Evolutionary conservation across 2,113 vertebrate species (phyloP).

Genomic region (Poeciliopsis retropinna): DNA sequence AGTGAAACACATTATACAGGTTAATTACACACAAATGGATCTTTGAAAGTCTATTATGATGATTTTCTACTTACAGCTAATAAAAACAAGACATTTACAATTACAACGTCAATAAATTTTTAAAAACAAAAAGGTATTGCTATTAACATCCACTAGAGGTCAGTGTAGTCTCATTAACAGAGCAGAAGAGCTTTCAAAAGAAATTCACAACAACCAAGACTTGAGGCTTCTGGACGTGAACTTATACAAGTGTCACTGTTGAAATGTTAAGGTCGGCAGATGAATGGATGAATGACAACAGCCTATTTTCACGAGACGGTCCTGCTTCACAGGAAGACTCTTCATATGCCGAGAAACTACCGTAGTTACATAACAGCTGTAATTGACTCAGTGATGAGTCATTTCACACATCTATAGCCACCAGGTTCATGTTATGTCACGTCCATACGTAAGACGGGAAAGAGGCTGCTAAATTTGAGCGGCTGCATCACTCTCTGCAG

Average conservation of each 20-base stretch:
- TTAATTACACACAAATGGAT: too few relatives aligned
- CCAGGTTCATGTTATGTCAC: slow-evolving; percentile 13
- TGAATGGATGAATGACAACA: background rate
- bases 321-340: slow-evolving; percentile 20
- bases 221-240: background rate
- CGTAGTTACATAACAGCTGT: slow-evolving; percentile 60
- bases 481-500: slow-evolving; percentile 49
- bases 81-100: too few relatives aligned
- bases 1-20: too few relatives aligned
- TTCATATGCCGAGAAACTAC: slow-evolving; percentile 29
- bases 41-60: too few relatives aligned
- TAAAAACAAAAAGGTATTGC: too few relatives aligned
- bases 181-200: background rate
- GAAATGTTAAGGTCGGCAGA: background rate
- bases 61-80: too few relatives aligned
- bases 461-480: slow-evolving; percentile 43
- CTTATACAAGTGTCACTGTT: background rate
- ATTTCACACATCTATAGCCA: slow-evolving; percentile 49
- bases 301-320: background rate
- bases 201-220: background rate
- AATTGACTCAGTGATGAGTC: slow-evolving; percentile 61
- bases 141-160: slow-evolving; percentile 50
- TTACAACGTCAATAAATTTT: too few relatives aligned
- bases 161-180: slow-evolving; percentile 21
- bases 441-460: background rate